These are phyloP conservation scores for Thunnus thynnus DNA, from an alignment of 2,113 vertebrate genomes.

Conservation along the genomic window DNA sequence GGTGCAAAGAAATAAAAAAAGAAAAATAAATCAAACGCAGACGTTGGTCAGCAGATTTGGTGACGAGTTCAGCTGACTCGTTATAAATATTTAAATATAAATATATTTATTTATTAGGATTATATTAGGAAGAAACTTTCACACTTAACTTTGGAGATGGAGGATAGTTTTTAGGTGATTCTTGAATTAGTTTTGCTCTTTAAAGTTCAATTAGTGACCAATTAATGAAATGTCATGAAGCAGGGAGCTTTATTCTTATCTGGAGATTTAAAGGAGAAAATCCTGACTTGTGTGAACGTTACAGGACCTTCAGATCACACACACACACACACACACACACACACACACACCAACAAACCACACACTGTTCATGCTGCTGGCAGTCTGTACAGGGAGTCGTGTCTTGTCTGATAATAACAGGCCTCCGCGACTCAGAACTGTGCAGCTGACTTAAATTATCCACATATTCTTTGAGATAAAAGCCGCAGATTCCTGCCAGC, in stretches of 20 bases:
- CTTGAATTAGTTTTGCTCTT: conserved; percentile 18
- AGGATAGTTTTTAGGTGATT: background rate
- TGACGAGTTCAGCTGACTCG: too few species aligned
- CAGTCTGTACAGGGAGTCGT: background rate
- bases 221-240: conserved; percentile 5
- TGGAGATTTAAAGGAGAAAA: background rate
- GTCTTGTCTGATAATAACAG: conserved; percentile 43
- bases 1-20: too few species aligned
- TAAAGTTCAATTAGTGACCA: conserved; percentile 4
- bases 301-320: too few species aligned
- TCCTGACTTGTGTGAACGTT: too few species aligned
- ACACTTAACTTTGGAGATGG: too few species aligned
- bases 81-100: too few species aligned
- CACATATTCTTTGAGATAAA: conserved; percentile 38
- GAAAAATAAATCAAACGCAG: too few species aligned
- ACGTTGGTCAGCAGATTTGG: too few species aligned
- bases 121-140: too few species aligned
- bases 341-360: conserved; percentile 25
- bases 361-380: background rate
- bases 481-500: conserved; percentile 23
- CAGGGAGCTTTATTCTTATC: background rate
- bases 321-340: conserved; percentile 10
- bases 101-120: too few species aligned
- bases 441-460: conserved; percentile 33
- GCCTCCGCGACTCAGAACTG: conserved; percentile 14